Evolutionary conservation across 2,797 vertebrate species (phyloP).

Genomic region (Tokudaia tokunoshimensis): DNA sequence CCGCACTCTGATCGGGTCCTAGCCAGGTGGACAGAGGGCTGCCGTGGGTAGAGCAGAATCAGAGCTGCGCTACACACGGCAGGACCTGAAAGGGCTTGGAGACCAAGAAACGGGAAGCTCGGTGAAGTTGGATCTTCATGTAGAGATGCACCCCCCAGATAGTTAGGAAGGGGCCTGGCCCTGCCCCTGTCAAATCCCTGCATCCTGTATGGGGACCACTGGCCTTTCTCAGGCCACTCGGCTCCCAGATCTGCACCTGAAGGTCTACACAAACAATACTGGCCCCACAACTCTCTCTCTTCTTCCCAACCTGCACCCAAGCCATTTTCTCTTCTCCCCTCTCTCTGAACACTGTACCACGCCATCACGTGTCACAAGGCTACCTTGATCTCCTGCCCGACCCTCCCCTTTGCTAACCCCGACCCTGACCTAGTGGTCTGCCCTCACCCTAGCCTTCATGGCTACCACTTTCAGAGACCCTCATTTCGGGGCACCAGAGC

Average conservation of each 20-base stretch:
- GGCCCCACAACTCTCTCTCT: no score
- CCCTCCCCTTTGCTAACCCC: no score
- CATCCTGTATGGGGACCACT: accelerated
- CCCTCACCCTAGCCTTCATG: neutral
- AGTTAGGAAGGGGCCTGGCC: accelerated
- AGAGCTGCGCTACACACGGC: neutral
- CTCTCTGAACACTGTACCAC: neutral
- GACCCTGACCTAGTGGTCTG: neutral
- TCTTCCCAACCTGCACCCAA: neutral
- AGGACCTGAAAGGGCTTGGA: neutral
- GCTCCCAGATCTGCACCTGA: neutral
- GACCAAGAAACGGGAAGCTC: neutral
- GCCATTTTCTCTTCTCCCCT: neutral
- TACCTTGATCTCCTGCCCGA: no score
- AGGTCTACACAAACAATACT: no score
- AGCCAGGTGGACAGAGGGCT: neutral
- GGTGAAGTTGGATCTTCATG: accelerated
- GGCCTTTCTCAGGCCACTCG: neutral
- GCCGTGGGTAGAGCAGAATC: neutral
- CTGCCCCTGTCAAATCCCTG: no score
- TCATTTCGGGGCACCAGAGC: no score
- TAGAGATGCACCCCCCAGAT: accelerated
- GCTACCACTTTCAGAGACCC: no score
- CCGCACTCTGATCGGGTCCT: neutral
- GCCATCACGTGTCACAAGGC: no score